Conservation (phyloP, 2,888 invertebrate genomes). For the Byasa hedistus region DNA sequence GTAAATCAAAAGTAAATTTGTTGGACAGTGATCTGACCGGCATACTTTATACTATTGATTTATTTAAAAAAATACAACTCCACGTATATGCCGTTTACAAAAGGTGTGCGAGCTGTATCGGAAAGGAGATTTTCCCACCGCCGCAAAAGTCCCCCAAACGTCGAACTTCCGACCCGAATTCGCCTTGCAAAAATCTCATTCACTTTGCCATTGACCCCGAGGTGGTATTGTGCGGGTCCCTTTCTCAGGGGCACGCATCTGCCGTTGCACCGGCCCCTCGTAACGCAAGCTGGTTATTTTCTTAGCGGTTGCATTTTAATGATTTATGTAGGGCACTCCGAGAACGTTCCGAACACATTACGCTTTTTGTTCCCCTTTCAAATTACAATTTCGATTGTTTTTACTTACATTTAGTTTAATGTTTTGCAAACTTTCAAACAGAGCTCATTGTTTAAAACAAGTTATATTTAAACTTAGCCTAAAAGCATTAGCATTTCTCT, state of each 20-base stretch:
- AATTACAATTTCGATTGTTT: constrained; percentile 19
- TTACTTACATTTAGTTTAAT: background rate
- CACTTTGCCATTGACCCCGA: constrained; percentile 40
- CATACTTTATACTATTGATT: background rate
- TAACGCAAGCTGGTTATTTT: constrained; percentile 44
- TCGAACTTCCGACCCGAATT: constrained; percentile 37
- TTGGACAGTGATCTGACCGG: background rate
- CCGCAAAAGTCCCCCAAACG: constrained; percentile 39
- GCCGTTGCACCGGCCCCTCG: constrained; percentile 56
- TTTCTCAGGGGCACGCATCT: constrained; percentile 60
- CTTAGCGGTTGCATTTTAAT: constrained; percentile 51
- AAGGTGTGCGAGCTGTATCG: constrained; percentile 12
- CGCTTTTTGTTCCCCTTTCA: constrained; percentile 3
- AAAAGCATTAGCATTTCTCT: background rate
- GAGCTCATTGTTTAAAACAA: background rate
- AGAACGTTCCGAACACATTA: constrained; percentile 7
- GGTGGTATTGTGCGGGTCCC: constrained; percentile 40
- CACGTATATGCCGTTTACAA: constrained; percentile 23
- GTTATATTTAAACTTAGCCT: background rate
- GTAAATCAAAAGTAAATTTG: no score
- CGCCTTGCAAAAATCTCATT: constrained; percentile 39
- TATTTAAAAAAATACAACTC: background rate
- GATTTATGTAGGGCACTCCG: constrained; percentile 38
- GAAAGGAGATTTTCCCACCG: constrained; percentile 35
- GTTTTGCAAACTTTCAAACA: constrained; percentile 1